Conservation (phyloP, 2,113 vertebrate genomes). For the Actinemys pallida region DNA sequence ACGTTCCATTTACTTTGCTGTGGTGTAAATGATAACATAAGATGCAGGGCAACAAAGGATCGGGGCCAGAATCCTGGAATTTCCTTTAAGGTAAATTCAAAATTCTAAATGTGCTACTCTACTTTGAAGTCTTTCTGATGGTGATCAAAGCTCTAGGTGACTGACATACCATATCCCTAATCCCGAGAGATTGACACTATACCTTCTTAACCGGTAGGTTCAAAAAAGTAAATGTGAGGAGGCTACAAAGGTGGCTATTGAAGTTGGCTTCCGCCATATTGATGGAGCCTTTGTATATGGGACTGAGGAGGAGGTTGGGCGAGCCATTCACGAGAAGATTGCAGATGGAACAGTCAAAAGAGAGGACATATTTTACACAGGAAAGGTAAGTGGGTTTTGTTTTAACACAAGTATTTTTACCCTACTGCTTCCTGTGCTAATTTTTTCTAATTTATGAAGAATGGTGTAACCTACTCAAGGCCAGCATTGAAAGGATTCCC, state of each 20-base stretch:
- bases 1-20: background rate
- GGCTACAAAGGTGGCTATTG: conserved; percentile 82
- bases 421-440: background rate
- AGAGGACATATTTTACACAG: conserved; percentile 87
- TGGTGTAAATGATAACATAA: background rate
- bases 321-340: conserved; percentile 82
- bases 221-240: conserved; percentile 49
- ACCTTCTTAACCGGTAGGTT: background rate
- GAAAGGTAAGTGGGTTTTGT: conserved; percentile 73
- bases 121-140: background rate
- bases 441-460: background rate
- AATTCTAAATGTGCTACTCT: background rate
- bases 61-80: background rate
- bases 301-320: conserved; percentile 84
- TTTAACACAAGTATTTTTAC: background rate
- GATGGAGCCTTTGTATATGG: conserved; percentile 85
- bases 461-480: background rate
- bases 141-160: background rate
- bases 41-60: background rate
- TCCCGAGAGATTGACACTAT: background rate
- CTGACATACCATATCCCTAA: background rate
- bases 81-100: background rate
- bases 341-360: conserved; percentile 78
- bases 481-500: background rate
- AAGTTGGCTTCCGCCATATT: conserved; percentile 84